Evolutionary conservation across 2,888 invertebrate species (phyloP).

Genomic region (Tineola bisselliella): DNA sequence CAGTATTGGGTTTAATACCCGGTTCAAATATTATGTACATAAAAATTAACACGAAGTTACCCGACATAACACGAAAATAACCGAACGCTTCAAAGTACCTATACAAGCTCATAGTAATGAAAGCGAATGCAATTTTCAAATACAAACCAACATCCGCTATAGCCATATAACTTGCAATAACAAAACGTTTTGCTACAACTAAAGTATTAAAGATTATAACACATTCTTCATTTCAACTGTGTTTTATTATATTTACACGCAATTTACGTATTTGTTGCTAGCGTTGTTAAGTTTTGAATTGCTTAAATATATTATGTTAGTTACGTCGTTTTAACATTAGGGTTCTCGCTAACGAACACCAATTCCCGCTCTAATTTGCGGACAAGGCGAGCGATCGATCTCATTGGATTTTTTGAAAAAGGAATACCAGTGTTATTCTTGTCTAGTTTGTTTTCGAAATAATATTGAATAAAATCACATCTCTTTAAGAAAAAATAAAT

Average conservation of each 20-base stretch:
- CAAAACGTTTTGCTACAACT: background rate
- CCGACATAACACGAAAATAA: no score
- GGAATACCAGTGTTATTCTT: constrained; percentile 33
- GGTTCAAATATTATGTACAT: no score
- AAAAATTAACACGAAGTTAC: no score
- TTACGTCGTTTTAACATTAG: background rate
- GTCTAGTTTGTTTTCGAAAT: background rate
- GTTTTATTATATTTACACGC: no score
- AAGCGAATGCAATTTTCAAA: background rate
- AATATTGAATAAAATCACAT: no score
- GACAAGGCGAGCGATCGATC: constrained; percentile 66
- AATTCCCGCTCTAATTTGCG: constrained; percentile 65
- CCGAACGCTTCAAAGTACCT: no score
- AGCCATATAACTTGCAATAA: background rate
- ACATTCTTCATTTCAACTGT: constrained; percentile 18
- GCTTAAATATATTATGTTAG: background rate
- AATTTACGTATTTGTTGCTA: no score
- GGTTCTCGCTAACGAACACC: constrained; percentile 50
- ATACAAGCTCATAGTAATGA: no score
- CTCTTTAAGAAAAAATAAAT: no score
- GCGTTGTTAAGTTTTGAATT: background rate
- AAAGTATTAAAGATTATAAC: background rate
- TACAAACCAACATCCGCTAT: background rate
- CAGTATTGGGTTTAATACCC: no score
- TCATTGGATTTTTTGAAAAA: constrained; percentile 64